These are phyloP conservation scores for Pachyrhynchus sulphureomaculatus DNA, from an alignment of 1,140 invertebrate species.

Conservation along the genomic window DNA sequence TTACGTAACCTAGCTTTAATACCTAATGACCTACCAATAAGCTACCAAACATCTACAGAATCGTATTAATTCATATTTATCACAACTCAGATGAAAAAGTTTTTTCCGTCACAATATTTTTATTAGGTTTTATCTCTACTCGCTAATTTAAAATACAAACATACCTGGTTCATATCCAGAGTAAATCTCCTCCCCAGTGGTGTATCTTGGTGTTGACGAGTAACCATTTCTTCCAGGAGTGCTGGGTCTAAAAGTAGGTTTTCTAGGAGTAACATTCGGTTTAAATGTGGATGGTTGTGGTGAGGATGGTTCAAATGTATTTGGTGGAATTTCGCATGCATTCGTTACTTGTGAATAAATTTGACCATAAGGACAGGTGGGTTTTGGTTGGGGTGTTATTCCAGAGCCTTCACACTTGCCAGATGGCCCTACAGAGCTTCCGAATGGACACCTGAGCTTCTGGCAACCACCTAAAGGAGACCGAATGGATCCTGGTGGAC, in stretches of 20 bases:
- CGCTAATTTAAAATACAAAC: too few relatives aligned
- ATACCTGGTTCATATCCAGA: too few relatives aligned
- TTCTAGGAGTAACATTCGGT: conserved; percentile 23
- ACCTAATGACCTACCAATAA: too few relatives aligned
- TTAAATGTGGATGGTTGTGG: conserved; percentile 6
- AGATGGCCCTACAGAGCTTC: neutral
- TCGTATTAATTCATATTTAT: too few relatives aligned
- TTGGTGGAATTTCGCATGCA: conserved; percentile 23
- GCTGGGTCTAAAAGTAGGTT: conserved; percentile 24
- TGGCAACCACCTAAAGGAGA: conserved; percentile 18
- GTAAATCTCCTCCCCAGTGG: neutral
- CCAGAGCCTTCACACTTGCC: conserved; percentile 15
- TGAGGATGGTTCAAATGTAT: conserved; percentile 13
- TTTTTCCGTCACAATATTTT: too few relatives aligned
- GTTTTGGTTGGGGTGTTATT: neutral
- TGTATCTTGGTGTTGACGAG: conserved; percentile 12
- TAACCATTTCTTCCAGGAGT: conserved; percentile 22
- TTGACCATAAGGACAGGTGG: conserved; percentile 17
- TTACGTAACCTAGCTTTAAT: too few relatives aligned
- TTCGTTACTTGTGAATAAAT: conserved; percentile 21
- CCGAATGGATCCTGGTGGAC: conserved; percentile 4
- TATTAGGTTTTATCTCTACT: too few relatives aligned
- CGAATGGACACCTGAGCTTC: conserved; percentile 17
- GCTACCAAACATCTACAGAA: too few relatives aligned
- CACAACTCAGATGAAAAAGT: too few relatives aligned